Evolutionary conservation across 2,888 invertebrate genomes (phyloP).

Genomic region (Xanthia togata): DNA sequence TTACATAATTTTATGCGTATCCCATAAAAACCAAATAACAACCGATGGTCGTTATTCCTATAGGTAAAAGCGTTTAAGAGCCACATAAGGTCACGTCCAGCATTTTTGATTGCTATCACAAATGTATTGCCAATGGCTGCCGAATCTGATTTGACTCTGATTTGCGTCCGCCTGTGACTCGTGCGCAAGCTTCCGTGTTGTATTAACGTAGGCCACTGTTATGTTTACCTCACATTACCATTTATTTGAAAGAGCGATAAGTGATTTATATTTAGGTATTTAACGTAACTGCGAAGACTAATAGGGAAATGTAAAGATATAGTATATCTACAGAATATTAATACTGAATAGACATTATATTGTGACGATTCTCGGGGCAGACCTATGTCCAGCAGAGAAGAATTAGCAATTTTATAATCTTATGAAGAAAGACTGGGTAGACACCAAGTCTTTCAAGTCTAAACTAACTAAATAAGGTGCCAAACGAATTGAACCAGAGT

Average conservation of each 20-base stretch:
- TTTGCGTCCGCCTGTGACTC: constrained; percentile 69
- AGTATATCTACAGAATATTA: background rate
- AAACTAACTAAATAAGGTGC: background rate
- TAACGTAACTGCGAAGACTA: background rate
- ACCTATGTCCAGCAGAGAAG: too few species aligned
- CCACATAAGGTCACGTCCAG: constrained; percentile 38
- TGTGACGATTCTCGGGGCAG: background rate
- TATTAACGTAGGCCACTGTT: constrained; percentile 22
- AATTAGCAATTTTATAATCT: too few species aligned
- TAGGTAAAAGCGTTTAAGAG: constrained; percentile 25
- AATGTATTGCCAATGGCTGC: constrained; percentile 70
- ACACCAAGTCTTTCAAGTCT: background rate
- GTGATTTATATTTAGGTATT: constrained; percentile 1
- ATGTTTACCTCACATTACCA: constrained; percentile 35
- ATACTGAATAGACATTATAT: background rate
- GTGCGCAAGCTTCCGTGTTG: constrained; percentile 64
- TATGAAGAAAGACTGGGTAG: too few species aligned
- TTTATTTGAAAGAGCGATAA: background rate
- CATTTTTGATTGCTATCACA: constrained; percentile 74
- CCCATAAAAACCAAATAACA: constrained; percentile 24
- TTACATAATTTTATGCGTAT: constrained; percentile 3
- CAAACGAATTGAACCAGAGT: background rate
- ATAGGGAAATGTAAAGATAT: background rate
- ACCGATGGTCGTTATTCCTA: background rate
- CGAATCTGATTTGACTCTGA: constrained; percentile 72